These are phyloP conservation scores for Leptodactylus fallax DNA, from an alignment of 2,797 vertebrate species.

Conservation along the genomic window DNA sequence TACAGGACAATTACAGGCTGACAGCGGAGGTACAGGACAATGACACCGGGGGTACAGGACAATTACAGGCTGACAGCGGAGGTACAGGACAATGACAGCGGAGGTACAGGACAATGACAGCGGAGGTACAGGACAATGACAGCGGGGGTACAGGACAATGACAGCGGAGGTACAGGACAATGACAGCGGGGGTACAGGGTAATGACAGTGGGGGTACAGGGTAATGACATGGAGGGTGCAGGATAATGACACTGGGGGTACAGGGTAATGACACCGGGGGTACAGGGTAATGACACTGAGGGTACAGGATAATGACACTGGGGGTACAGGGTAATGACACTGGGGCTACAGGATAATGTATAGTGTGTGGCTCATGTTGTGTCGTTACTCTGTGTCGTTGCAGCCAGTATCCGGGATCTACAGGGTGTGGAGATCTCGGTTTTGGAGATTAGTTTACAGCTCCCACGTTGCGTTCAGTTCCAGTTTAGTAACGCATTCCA, in stretches of 20 bases:
- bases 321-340: background rate
- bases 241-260: background rate
- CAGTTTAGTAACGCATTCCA: slow-evolving; percentile 73
- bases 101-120: too few relatives aligned
- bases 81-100: too few relatives aligned
- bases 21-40: too few relatives aligned
- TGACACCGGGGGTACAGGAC: too few relatives aligned
- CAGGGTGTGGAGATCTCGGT: slow-evolving; percentile 74
- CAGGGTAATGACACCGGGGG: background rate
- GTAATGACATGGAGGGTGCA: background rate
- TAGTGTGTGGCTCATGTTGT: background rate
- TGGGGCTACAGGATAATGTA: background rate
- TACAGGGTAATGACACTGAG: too few relatives aligned
- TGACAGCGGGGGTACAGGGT: too few relatives aligned
- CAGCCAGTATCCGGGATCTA: slow-evolving; percentile 75
- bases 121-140: too few relatives aligned
- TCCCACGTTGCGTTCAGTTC: slow-evolving; percentile 72
- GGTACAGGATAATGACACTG: background rate
- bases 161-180: background rate
- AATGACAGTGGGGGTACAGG: background rate
- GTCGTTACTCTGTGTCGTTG: slow-evolving; percentile 9
- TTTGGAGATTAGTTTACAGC: slow-evolving; percentile 73
- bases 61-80: too few relatives aligned
- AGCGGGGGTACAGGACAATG: too few relatives aligned
- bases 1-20: too few relatives aligned